phyloP scores from a whole-genome alignment of 1,140 invertebrate genomes.

The Adoxophyes honmai region DNA sequence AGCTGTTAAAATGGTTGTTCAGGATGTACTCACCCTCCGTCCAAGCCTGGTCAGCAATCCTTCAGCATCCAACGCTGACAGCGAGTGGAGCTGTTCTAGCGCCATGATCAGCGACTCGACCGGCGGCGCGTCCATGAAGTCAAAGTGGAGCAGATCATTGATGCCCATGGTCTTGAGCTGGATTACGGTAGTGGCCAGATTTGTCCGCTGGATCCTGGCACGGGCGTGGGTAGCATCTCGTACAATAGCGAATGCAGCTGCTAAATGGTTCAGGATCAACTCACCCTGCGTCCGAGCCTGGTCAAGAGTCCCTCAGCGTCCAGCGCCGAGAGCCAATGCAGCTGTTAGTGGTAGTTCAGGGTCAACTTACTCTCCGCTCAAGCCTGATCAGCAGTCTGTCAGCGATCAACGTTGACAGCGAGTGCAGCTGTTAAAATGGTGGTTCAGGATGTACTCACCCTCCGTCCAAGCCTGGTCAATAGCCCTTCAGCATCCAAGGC shows the following conservation, averaged over 20 bases:
- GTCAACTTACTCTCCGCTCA: no score
- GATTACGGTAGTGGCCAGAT: constrained; percentile 96
- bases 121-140: constrained; percentile 99
- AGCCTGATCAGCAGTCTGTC: constrained; percentile 70
- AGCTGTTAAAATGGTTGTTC: no score
- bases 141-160: constrained; percentile 99
- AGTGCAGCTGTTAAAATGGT: no score
- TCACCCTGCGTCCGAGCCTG: constrained; percentile 88
- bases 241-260: constrained; percentile 97
- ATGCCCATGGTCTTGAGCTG: constrained; percentile 99
- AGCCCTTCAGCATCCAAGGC: constrained; percentile 98
- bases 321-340: constrained; percentile 95
- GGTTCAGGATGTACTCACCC: constrained; percentile 78
- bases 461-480: constrained; percentile 93
- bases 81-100: constrained; percentile 96
- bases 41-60: constrained; percentile 96
- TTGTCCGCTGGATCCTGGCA: constrained; percentile 99
- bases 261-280: constrained; percentile 68
- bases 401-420: constrained; percentile 72
- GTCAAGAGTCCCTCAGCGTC: constrained; percentile 97
- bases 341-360: no score
- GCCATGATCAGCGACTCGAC: constrained; percentile 98
- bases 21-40: constrained; percentile 80
- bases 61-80: constrained; percentile 98
- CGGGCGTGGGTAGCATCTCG: constrained; percentile 98